Evolutionary conservation across 2,888 invertebrate genomes (phyloP).

Genomic region (Operophtera brumata): DNA sequence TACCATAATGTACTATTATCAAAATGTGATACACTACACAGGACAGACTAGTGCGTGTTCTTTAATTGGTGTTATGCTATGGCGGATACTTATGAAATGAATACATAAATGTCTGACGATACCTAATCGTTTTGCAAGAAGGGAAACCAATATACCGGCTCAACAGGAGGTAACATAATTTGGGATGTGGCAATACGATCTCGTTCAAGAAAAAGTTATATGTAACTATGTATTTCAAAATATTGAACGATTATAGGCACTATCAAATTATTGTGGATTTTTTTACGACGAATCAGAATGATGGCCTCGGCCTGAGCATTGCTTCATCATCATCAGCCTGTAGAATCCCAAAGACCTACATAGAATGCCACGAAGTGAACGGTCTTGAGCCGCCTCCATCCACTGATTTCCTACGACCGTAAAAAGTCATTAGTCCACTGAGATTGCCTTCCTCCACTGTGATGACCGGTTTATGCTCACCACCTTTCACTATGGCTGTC

Average conservation of each 20-base stretch:
- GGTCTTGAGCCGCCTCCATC: no score
- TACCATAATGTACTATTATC: no score
- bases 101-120: constrained; percentile 20
- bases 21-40: not conserved
- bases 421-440: no score
- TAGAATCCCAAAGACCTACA: not conserved
- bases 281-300: no score
- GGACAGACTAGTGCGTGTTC: not conserved
- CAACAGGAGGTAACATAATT: constrained; percentile 25
- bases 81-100: constrained; percentile 13
- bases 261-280: no score
- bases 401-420: no score
- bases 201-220: constrained; percentile 1
- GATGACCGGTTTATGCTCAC: no score
- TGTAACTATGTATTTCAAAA: constrained; percentile 3
- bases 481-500: no score
- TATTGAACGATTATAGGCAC: not conserved
- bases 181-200: constrained; percentile 18
- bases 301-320: no score
- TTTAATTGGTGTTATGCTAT: constrained; percentile 14
- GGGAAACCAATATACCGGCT: constrained; percentile 36
- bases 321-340: not conserved
- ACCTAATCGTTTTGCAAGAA: constrained; percentile 38
- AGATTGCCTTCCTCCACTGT: no score
- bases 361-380: not conserved